Evolutionary conservation across 1,140 invertebrate genomes (phyloP).

Genomic region (Heterodera schachtii): DNA sequence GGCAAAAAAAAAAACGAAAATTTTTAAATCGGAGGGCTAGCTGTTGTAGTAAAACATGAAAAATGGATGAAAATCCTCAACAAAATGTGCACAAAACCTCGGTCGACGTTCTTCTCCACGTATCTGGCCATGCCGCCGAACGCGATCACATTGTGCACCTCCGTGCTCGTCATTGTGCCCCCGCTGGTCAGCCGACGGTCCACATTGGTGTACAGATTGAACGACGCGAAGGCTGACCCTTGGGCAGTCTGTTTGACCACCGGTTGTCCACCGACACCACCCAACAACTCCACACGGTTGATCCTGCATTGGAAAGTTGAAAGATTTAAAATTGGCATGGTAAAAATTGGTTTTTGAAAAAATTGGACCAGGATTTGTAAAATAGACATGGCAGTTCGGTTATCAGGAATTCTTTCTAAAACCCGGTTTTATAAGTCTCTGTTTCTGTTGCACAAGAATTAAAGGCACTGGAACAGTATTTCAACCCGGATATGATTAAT

Average conservation of each 20-base stretch:
- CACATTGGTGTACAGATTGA: slow-evolving; percentile 42
- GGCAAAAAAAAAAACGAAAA: neutral
- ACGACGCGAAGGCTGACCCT: slow-evolving; percentile 33
- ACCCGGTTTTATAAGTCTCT: too few relatives aligned
- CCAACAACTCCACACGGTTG: slow-evolving; percentile 41
- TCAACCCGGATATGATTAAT: too few relatives aligned
- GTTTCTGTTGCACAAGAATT: too few relatives aligned
- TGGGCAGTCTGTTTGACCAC: slow-evolving; percentile 21
- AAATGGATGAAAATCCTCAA: neutral
- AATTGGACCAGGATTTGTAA: neutral
- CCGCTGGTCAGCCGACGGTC: slow-evolving; percentile 14
- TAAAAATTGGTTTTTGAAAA: neutral
- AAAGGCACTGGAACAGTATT: too few relatives aligned
- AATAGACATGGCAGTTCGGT: too few relatives aligned
- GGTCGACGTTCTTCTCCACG: slow-evolving; percentile 31
- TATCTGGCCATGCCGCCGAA: slow-evolving; percentile 35
- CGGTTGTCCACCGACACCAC: slow-evolving; percentile 38
- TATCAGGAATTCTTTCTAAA: too few relatives aligned
- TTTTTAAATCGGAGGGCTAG: too few relatives aligned
- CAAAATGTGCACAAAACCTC: slow-evolving; percentile 16
- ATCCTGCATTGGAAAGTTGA: slow-evolving; percentile 8
- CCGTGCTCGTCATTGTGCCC: slow-evolving; percentile 4
- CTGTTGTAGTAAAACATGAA: neutral
- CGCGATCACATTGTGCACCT: slow-evolving; percentile 38
- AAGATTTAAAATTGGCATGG: neutral